These are phyloP conservation scores for Borostomias antarcticus DNA, from an alignment of 2,797 vertebrate genomes.

Conservation along the genomic window DNA sequence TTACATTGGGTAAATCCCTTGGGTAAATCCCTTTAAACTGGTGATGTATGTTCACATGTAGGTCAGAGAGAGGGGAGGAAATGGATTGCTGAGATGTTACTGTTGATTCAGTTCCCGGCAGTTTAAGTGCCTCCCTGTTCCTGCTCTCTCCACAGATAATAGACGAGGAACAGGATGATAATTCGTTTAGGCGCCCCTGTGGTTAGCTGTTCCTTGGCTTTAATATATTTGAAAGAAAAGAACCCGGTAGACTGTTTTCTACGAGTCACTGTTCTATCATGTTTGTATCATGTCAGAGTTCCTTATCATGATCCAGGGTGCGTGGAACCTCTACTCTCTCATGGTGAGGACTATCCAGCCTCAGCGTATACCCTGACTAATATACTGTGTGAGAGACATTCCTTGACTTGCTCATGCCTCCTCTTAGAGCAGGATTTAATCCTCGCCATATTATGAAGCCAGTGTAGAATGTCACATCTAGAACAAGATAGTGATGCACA, in stretches of 20 bases:
- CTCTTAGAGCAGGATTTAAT: neutral
- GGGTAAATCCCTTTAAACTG: constrained; percentile 9
- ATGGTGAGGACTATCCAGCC: too few relatives aligned
- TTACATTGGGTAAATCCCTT: too few relatives aligned
- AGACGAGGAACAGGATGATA: too few relatives aligned
- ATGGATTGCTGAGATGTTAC: neutral
- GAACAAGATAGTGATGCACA: neutral
- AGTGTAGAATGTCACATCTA: neutral
- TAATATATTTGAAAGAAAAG: too few relatives aligned
- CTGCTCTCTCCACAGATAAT: neutral
- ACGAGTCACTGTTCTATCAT: too few relatives aligned
- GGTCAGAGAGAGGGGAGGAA: constrained; percentile 12
- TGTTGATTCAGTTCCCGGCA: neutral
- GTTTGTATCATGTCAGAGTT: too few relatives aligned
- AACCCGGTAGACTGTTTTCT: too few relatives aligned
- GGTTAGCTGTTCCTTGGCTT: neutral
- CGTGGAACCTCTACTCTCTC: neutral
- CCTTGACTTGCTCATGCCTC: neutral
- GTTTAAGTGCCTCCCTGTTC: too few relatives aligned
- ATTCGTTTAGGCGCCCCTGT: neutral
- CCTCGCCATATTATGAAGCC: neutral
- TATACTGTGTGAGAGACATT: neutral
- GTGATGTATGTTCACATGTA: constrained; percentile 4
- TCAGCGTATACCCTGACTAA: neutral
- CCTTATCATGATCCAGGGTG: too few relatives aligned